These are phyloP conservation scores for Nezara viridula DNA, from an alignment of 2,888 invertebrate genomes.

Conservation along the genomic window DNA sequence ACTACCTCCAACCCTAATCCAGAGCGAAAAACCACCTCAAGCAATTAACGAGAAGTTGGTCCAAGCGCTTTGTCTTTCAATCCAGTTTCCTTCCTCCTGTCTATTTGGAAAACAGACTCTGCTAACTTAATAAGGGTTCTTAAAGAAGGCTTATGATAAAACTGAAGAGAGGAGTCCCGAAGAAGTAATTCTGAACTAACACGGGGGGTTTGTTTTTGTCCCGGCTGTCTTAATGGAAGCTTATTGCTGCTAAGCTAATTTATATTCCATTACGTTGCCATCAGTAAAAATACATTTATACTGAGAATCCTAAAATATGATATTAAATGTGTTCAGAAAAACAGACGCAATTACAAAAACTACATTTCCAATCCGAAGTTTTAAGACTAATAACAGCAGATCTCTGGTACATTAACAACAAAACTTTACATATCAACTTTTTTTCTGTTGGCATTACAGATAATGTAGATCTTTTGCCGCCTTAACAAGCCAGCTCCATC, in stretches of 20 bases:
- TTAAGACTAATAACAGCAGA: no score
- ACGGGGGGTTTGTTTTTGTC: background rate
- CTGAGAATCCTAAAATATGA: background rate
- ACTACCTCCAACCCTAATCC: background rate
- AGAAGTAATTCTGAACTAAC: background rate
- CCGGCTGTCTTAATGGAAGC: background rate
- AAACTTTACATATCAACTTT: no score
- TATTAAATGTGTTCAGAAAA: no score
- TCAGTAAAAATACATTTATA: background rate
- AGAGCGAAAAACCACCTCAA: background rate
- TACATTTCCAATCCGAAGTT: no score
- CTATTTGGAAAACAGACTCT: background rate
- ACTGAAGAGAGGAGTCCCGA: background rate
- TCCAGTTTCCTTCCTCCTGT: background rate
- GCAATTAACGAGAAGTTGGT: background rate
- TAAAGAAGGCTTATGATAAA: slow-evolving; percentile 23
- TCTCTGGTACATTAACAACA: no score
- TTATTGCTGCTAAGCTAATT: background rate
- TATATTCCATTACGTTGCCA: background rate
- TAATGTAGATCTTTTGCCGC: no score
- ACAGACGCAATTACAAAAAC: no score
- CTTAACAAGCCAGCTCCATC: no score
- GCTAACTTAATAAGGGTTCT: slow-evolving; percentile 17
- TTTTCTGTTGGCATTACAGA: no score
- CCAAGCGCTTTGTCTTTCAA: background rate